Evolutionary conservation across 2,113 vertebrate species (phyloP).

Genomic region (Podocnemis expansa): DNA sequence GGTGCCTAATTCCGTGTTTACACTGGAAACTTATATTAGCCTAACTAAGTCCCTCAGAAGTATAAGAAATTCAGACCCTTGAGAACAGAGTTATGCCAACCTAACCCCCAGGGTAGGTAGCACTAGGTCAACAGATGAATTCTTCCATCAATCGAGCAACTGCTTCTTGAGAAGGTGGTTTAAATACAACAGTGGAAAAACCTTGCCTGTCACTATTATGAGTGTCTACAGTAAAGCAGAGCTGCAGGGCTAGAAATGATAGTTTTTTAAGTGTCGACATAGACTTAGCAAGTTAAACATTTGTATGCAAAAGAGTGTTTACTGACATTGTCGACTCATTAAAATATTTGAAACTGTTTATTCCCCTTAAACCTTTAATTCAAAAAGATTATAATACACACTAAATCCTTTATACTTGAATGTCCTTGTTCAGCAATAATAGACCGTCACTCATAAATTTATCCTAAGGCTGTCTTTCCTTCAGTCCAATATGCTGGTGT

Average conservation of each 20-base stretch:
- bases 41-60: neutral
- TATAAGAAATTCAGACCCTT: neutral
- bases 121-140: neutral
- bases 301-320: neutral
- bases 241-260: neutral
- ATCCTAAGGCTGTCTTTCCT: neutral
- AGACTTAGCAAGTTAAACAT: neutral
- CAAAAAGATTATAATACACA: neutral
- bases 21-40: neutral
- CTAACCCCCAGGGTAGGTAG: neutral
- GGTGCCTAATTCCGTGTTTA: neutral
- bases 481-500: neutral
- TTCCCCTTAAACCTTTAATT: slow-evolving; percentile 43
- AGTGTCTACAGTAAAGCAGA: neutral
- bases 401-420: slow-evolving; percentile 35
- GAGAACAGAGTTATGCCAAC: neutral
- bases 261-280: neutral
- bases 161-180: neutral
- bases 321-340: neutral
- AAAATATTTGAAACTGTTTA: slow-evolving; percentile 12
- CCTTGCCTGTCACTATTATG: neutral
- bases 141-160: neutral
- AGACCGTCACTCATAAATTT: slow-evolving; percentile 33
- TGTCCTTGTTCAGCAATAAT: slow-evolving; percentile 36
- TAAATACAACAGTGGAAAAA: neutral